Evolutionary conservation across 1,140 invertebrate genomes (phyloP), one percentile per base, ranked within the genome.

Genomic region (Coenobita brevimanus): DNA sequence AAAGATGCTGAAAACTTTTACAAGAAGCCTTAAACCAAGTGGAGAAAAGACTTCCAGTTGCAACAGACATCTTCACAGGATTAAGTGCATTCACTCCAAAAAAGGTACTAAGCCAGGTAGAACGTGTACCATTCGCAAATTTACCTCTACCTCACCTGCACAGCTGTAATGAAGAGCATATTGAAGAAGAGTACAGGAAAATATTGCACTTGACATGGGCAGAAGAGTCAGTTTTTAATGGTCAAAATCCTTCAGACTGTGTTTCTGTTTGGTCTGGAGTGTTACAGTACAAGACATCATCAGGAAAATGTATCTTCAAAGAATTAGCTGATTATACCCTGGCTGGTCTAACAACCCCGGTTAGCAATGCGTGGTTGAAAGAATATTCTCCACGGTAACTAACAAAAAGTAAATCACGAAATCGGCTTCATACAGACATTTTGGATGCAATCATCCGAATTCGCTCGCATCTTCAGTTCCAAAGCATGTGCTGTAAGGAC

Each of bases 331-430:
- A 81, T 33, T 81, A 81, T 81, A 57, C 27, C 38, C 15, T 81
- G 79, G 79, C 60, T 64, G 60, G 79, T 33, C 79, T 81, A 50
- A 71, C 64, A 83, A 71, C 64, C 36, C 17, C 41, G 62, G 62
- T 69, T 13, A 83, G 43, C 43, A 83, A 54, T 36, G 67, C 81
- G 43, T 82, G 17, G 64, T 82, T 69, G 81, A 82, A 43, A 82
- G 81, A 71, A 46, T 82, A 82, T 71, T 71, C 46, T 82, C 81
- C 6, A 82, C 81, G 24, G 57, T 82, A 33, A 82, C 17, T 82
- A 71, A 82, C 57, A 41, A 71, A 82, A 69, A 82, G 36, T 27
- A 82, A 71, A 71, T 43, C 81, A 82, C 36, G 43, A 71, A 82
- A 82, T 75, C 71, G 71, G 36, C 27, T 82, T 81, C 21, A 36